Evolutionary conservation across 1,140 invertebrate genomes (phyloP), one percentile per base, ranked within the genome.

Genomic region (Acromyrmex echinatior): DNA sequence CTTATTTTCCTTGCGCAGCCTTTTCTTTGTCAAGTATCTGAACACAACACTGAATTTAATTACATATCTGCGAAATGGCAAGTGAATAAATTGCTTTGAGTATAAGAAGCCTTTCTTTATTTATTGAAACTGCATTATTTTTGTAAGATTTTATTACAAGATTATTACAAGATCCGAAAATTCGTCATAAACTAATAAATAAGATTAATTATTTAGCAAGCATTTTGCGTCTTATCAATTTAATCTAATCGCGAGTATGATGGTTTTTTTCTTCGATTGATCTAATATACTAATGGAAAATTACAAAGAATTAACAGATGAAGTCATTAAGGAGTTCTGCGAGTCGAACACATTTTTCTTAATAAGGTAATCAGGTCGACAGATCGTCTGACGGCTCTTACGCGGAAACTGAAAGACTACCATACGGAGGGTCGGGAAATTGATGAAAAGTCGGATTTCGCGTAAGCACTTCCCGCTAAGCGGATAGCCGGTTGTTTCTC

Each of bases 361-460:
- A 39, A 74, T 49, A 76, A 58, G 5, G 3, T 58, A 81, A 81
- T 31, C 51, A 63, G 51, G 9, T 82, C 66, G 79, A 85, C 76
- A 25, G 39, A 68, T 62, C 62, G 58, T 74, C 66, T 31, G 77
- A 3, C 18, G 63, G 51, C 28, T 74, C 5, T 31, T n/a, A 21
- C 39, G 56, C 56, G 16, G 31, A 25, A 35, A 18, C 56, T 63
- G 45, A 7, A 73, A 81, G 35, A 16, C 73, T 73, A 73, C 25
- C 9, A 28, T n/a, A 16, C 56, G 58, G 73, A 88, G 77, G 85
- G 49, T 39, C 62, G 87, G 77, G 78, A 91, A 90, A 92, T 92
- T 90, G 90, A 92, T 90, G 91, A 91, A 91, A 91, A 92, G 91
- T 88, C 82, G 80, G 91, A 92, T 91, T 89, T 79, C 63, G 80